phyloP scores from a whole-genome alignment of 1,140 invertebrate genomes.

The Araneus ventricosus region DNA sequence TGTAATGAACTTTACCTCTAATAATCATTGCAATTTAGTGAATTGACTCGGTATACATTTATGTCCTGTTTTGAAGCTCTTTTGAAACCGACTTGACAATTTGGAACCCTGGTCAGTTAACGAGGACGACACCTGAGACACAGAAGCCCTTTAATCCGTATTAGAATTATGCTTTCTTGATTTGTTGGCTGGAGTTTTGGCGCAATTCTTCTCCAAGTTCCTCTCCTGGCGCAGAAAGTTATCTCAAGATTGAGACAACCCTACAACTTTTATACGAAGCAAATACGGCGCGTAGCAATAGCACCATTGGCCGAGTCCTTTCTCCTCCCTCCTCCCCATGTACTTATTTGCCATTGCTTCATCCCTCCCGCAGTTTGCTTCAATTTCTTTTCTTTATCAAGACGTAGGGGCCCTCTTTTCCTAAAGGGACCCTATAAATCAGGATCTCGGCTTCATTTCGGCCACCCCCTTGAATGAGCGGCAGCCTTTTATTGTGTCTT shows the following conservation, averaged over 20 bases:
- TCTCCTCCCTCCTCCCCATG: neutral
- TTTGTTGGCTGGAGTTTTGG: neutral
- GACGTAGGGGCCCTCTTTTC: slow-evolving; percentile 47
- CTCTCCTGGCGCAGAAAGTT: neutral
- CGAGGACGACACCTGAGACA: too few species aligned
- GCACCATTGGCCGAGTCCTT: neutral
- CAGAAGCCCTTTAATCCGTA: too few species aligned
- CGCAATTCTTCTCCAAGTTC: neutral
- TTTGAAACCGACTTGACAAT: too few species aligned
- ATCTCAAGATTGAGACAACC: slow-evolving; percentile 3
- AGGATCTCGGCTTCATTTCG: slow-evolving; percentile 57
- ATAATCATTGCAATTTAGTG: too few species aligned
- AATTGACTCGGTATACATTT: too few species aligned
- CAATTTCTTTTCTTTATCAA: slow-evolving; percentile 63
- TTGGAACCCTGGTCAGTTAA: too few species aligned
- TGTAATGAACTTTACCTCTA: too few species aligned
- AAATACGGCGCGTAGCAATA: slow-evolving; percentile 46
- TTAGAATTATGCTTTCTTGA: neutral
- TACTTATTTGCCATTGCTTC: slow-evolving; percentile 28
- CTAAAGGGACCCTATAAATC: slow-evolving; percentile 63
- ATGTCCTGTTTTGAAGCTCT: too few species aligned
- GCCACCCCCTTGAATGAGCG: slow-evolving; percentile 29
- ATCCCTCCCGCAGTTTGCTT: slow-evolving; percentile 32
- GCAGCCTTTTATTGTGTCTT: slow-evolving; percentile 55
- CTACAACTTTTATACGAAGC: slow-evolving; percentile 37